A percentile compares a stretch with the other conserved stretches of the same genome.
Evolutionary conservation across 1,140 invertebrate genomes (phyloP).

Genomic region (Chelonus insularis): DNA sequence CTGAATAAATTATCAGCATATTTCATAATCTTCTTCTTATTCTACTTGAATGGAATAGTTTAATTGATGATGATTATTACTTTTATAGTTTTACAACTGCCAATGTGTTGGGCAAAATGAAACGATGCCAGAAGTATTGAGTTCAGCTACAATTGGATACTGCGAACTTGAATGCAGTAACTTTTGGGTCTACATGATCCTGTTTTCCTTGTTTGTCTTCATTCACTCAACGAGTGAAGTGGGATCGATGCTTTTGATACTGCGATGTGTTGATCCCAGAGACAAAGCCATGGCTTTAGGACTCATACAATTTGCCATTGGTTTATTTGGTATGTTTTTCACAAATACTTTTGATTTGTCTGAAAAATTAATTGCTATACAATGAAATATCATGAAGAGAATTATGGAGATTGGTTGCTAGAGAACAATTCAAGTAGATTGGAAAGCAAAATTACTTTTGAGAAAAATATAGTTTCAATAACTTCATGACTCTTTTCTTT

Average conservation of each 20-base stretch:
- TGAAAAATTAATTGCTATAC: too few relatives aligned
- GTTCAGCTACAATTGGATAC: slow-evolving; percentile 68
- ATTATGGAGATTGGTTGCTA: too few relatives aligned
- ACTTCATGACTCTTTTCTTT: too few relatives aligned
- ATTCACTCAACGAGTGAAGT: slow-evolving; percentile 91
- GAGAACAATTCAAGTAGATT: too few relatives aligned
- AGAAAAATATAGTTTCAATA: too few relatives aligned
- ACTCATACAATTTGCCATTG: slow-evolving; percentile 90
- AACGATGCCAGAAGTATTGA: slow-evolving; percentile 39
- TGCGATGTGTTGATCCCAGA: slow-evolving; percentile 86
- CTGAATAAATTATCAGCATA: too few relatives aligned
- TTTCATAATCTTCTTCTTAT: too few relatives aligned
- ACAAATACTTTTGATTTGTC: too few relatives aligned
- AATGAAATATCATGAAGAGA: too few relatives aligned
- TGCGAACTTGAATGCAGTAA: slow-evolving; percentile 79
- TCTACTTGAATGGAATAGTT: too few relatives aligned
- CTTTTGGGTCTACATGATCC: slow-evolving; percentile 80
- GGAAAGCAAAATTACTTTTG: too few relatives aligned
- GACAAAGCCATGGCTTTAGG: slow-evolving; percentile 94
- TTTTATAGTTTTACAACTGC: slow-evolving; percentile 73
- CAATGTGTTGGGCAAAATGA: slow-evolving; percentile 67
- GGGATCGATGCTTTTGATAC: slow-evolving; percentile 85
- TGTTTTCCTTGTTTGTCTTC: slow-evolving; percentile 87
- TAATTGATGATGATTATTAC: too few relatives aligned
- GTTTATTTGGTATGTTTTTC: slow-evolving; percentile 83